These are phyloP conservation scores for Aplocera efformata DNA, from an alignment of 2,888 invertebrate species.

Conservation along the genomic window DNA sequence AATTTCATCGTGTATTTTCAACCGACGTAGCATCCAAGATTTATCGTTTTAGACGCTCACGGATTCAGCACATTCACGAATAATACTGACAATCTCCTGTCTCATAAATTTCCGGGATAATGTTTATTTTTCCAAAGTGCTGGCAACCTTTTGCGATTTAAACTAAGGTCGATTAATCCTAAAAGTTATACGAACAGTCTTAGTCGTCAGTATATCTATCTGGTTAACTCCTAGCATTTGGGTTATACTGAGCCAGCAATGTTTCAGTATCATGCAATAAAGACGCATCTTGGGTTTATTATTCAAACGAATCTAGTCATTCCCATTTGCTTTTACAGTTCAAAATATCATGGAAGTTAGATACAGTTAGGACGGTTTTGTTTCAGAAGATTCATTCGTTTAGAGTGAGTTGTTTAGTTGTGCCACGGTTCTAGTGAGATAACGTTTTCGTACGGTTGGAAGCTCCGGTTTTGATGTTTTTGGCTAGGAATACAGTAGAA, in stretches of 20 bases:
- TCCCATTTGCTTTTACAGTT: constrained; percentile 27
- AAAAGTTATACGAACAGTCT: constrained; percentile 61
- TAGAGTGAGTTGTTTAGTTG: constrained; percentile 71
- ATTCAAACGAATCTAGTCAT: constrained; percentile 28
- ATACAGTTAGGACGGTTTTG: constrained; percentile 30
- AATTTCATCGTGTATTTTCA: constrained; percentile 58
- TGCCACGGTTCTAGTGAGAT: constrained; percentile 64
- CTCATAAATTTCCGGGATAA: constrained; percentile 66
- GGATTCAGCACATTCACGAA: constrained; percentile 70
- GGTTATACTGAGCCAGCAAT: constrained; percentile 56
- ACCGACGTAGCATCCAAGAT: constrained; percentile 58
- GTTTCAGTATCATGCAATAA: constrained; percentile 29
- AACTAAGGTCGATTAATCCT: constrained; percentile 28
- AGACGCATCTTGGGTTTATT: constrained; percentile 19
- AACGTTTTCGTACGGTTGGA: constrained; percentile 61
- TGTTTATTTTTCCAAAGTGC: constrained; percentile 47
- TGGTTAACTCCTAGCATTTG: constrained; percentile 58
- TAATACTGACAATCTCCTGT: constrained; percentile 67
- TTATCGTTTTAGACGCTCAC: constrained; percentile 65
- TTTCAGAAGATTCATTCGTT: constrained; percentile 36
- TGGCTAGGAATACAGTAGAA: constrained; percentile 41
- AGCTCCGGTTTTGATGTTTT: constrained; percentile 49
- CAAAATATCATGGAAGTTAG: constrained; percentile 22
- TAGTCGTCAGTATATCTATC: constrained; percentile 64
- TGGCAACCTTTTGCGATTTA: constrained; percentile 30